Base-by-base conservation (phyloP, 2,113 vertebrate genomes). In the Orientallactaga bullata region DNA sequence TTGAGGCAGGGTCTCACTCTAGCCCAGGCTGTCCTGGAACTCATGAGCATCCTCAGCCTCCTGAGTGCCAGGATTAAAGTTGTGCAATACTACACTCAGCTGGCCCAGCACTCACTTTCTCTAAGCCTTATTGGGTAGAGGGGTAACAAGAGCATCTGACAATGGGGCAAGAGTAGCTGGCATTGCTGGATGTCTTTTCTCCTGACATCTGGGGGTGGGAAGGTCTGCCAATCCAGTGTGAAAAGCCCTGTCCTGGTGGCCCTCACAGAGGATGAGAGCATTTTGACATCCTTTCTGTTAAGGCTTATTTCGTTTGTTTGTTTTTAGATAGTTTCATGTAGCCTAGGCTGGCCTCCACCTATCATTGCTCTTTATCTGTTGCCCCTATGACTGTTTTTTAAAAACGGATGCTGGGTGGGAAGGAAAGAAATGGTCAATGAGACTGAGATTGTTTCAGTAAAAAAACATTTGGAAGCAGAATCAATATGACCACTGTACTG, bases 101-200 rank as follows among this genome's bases (percentile, higher is more conserved):
- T 47, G 42, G 8, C 42, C 42, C 42, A 47, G 42, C 42, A 47
- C 42, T 47, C 42, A 47, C 5, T 47, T 47, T 20, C 61, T 30
- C 13, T 15, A 21, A 30, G 74, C 20, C 24, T 61, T 68, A 15
- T 71, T 2, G 11, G 8, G n/a, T 13, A 26, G 37, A 42, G 42
- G 66, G 35, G 21, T 47, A 26, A 72, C 1, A 47, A 39, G 24
- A 2, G 26, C 4, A 21, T 65, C 28, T 37, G 15, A 85, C 39
- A 51, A 5, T 0, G 5, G 26, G 35, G 12, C 26, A 32, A 17
- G 21, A 7, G 0, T 17, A 47, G 0, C 16, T 28, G 51, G 4
- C 7, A 26, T 66, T 9, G 35, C 13, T 20, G 35, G 51, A 5
- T 7, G n/a, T 12, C 35, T 17, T 65, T 37, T 3, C 51, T 73